phyloP scores from a whole-genome alignment of 2,113 vertebrate genomes.

The Proteles cristata region DNA sequence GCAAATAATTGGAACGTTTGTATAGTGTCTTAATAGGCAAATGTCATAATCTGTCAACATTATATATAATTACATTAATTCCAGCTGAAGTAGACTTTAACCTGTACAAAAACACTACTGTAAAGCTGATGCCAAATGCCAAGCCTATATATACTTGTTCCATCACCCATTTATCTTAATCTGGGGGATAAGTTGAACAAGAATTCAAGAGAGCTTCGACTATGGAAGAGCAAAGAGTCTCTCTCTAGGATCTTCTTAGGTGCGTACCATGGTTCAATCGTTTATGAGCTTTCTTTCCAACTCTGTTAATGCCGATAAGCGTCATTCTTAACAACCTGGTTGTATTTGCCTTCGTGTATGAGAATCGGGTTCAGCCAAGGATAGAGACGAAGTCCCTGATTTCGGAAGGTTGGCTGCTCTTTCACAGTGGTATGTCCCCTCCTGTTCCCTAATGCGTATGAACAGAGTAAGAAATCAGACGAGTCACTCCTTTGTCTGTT shows the following conservation, averaged over 20 bases:
- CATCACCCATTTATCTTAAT: conserved; percentile 32
- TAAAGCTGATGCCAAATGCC: conserved; percentile 19
- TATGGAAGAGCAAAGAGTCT: conserved; percentile 9
- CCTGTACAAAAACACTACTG: conserved; percentile 59
- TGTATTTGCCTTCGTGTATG: not conserved
- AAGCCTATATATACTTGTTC: conserved; percentile 35
- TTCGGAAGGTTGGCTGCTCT: not conserved
- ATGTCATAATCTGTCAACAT: conserved; percentile 78
- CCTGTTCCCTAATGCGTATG: not conserved
- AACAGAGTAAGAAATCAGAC: not conserved
- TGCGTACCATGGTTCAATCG: not conserved
- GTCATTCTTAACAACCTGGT: not conserved
- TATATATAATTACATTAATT: conserved; percentile 74
- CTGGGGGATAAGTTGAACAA: not conserved
- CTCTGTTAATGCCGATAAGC: not conserved
- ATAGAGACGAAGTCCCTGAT: not conserved
- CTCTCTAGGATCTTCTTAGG: not conserved
- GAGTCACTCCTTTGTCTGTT: not conserved
- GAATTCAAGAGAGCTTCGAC: conserved; percentile 3
- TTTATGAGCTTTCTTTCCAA: conserved; percentile 8
- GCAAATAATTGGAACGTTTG: conserved; percentile 75
- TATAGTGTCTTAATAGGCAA: conserved; percentile 60
- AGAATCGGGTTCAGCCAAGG: not conserved
- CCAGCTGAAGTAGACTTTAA: conserved; percentile 64
- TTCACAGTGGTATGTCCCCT: not conserved